phyloP scores from a whole-genome alignment of 2,888 invertebrate species.

The Clanis bilineata region DNA sequence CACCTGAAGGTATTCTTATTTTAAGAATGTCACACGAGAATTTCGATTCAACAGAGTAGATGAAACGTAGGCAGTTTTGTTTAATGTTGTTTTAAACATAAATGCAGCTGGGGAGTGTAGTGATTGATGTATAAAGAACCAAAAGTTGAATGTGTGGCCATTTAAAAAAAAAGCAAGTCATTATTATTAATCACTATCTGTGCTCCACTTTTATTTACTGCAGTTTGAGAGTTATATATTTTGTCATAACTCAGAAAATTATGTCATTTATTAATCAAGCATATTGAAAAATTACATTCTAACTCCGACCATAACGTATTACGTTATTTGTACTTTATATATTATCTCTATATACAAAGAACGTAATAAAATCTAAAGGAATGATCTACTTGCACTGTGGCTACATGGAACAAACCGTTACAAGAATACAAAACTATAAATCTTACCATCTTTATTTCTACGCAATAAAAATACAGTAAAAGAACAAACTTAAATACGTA shows the following conservation, averaged over 20 bases:
- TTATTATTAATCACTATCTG: no score
- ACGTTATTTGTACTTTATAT: no score
- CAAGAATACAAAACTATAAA: not conserved
- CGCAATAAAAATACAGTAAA: not conserved
- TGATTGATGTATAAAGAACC: no score
- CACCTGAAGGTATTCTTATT: constrained; percentile 26
- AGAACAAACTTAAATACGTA: not conserved
- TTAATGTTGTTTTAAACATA: no score
- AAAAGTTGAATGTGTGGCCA: no score
- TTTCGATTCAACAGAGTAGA: constrained; percentile 2
- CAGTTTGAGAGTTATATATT: no score
- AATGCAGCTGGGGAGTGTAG: no score
- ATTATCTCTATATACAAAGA: no score
- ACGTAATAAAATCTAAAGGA: not conserved
- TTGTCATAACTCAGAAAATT: no score
- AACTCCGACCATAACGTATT: not conserved
- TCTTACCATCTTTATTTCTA: not conserved
- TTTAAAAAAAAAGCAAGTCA: no score
- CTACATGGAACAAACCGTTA: constrained; percentile 2
- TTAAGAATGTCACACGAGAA: constrained; percentile 45
- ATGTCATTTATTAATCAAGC: no score
- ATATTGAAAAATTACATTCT: not conserved
- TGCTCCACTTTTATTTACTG: no score
- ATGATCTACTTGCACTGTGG: not conserved
- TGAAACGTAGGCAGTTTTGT: constrained; percentile 14